A percentile compares a stretch with the other conserved stretches of the same genome.
These are phyloP conservation scores for Alfaro cultratus DNA, from an alignment of 2,797 vertebrate species.

Conservation along the genomic window DNA sequence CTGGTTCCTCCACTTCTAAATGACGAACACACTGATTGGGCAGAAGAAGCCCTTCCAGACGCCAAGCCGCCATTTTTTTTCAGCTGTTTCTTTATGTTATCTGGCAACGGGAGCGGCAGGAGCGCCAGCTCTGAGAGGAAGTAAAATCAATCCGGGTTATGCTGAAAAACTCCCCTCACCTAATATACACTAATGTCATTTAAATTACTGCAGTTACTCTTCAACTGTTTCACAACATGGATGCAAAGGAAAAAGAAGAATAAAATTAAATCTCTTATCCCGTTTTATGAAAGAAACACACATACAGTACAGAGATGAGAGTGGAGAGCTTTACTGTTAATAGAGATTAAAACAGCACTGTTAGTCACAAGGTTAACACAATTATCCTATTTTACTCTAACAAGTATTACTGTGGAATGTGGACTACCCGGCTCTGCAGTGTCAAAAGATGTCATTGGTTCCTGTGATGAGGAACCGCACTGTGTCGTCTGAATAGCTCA, in stretches of 20 bases:
- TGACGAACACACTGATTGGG: conserved; percentile 25
- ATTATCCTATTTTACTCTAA: conserved; percentile 13
- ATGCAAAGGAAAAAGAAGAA: not conserved
- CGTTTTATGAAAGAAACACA: not conserved
- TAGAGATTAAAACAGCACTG: conserved; percentile 10
- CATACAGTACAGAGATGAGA: not conserved
- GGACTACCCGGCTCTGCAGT: not conserved
- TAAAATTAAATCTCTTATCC: not conserved
- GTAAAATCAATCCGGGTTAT: not conserved
- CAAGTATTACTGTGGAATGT: conserved; percentile 15
- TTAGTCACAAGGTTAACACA: conserved; percentile 16
- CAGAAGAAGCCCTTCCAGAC: conserved; percentile 15
- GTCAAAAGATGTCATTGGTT: conserved; percentile 8
- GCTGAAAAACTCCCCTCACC: not conserved
- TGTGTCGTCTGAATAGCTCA: conserved; percentile 4
- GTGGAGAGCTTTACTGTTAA: not conserved
- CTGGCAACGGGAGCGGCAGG: conserved; percentile 18
- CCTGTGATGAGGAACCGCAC: conserved; percentile 4
- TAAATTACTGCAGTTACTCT: conserved; percentile 13
- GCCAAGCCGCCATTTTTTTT: conserved; percentile 36
- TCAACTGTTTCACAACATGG: not conserved
- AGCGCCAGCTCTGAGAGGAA: not conserved
- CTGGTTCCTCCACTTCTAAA: conserved; percentile 37
- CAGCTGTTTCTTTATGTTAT: conserved; percentile 9
- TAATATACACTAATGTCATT: conserved; percentile 4